A percentile compares a stretch with the other conserved stretches of the same genome.
These are phyloP conservation scores for Morphnarchus princeps DNA, from an alignment of 2,113 vertebrate genomes.

Conservation along the genomic window DNA sequence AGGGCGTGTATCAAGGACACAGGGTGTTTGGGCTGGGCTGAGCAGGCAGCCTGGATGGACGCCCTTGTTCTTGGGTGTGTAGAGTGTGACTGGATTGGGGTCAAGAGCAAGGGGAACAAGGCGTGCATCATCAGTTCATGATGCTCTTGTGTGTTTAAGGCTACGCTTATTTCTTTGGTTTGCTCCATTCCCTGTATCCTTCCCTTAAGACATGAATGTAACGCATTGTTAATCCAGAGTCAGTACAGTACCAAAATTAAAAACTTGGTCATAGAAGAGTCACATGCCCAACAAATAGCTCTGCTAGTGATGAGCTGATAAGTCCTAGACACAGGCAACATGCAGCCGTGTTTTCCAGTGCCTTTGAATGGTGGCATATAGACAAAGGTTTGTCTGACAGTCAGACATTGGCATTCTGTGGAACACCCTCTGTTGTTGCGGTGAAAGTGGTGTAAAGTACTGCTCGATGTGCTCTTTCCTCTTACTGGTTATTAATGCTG, in stretches of 20 bases:
- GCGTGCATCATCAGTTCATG: rapidly evolving
- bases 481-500: neutral
- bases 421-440: neutral
- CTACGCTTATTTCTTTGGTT: neutral
- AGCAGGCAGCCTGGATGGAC: neutral
- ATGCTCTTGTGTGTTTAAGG: neutral
- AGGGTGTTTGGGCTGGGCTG: neutral
- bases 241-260: neutral
- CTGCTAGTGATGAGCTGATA: neutral
- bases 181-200: neutral
- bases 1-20: rapidly evolving
- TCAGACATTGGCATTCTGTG: neutral
- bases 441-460: neutral
- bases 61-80: neutral
- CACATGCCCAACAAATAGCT: neutral
- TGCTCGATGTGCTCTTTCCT: neutral
- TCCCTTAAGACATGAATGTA: neutral
- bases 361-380: neutral
- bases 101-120: neutral
- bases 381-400: neutral
- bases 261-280: neutral
- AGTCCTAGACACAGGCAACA: neutral
- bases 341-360: neutral
- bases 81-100: neutral
- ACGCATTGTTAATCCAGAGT: neutral